Evolutionary conservation across 2,113 vertebrate species (phyloP), one percentile per base, ranked within the genome.

Genomic region (Thunnus maccoyii): DNA sequence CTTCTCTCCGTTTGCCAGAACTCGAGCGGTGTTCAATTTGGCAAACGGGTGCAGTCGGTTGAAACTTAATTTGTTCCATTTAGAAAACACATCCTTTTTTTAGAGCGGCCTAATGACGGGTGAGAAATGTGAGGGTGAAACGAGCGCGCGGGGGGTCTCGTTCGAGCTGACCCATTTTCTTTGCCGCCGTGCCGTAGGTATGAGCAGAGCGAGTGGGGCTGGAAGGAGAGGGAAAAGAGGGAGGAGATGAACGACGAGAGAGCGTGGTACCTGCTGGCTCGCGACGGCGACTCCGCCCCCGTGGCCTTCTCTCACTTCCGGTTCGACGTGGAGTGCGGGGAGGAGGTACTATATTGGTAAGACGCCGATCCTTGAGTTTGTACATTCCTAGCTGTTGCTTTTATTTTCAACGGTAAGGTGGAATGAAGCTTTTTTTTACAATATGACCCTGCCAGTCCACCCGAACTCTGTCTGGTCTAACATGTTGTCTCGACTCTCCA

Each of bases 261-360:
- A 22, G 97, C 97, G 22, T 98, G 97, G 97, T 98, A 97, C 90
- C 95, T 99, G 11, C 91, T 97, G 15, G 97, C 96, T 11, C 94
- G 96, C 0, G 97, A 99, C 10, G 83, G 90, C 0, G 93, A 94
- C 66, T 91, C 94, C 0, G 61, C 94, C 32, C 96, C 97, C 0
- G 88, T 98, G 3, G 97, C 97, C 4, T 99, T 99, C 89, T 98
- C 97, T 20, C 97, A 99, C 90, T 99, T 99, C 90, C 95, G 97
- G 18, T 99, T 98, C 3, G 97, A 99, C 10, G 95, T 98, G 63
- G 97, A 98, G 84, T 97, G 96, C 0, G 97, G 97, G 16, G 97
- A 98, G 25, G 97, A 98, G 92, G 97, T 98, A 66, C 94, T 98
- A 47, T 99, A 99, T 92, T 98, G 97, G 97, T 98, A 93, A 76